phyloP scores from a whole-genome alignment of 1,140 invertebrate genomes.

The Drosophila prosaltans region DNA sequence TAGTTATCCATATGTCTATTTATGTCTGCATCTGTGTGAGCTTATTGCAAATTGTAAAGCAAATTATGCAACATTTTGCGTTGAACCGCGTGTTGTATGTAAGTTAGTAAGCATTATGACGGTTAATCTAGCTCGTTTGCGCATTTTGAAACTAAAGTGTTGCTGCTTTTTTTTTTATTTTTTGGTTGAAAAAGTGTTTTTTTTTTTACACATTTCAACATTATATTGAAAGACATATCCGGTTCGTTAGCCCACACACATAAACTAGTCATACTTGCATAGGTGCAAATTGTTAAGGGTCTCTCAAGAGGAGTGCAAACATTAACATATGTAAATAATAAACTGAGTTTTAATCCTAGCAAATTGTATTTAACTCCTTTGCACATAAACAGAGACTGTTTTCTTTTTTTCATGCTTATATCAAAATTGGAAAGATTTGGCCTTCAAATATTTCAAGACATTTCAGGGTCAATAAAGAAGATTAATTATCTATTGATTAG shows the following conservation, averaged over 20 bases:
- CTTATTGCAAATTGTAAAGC: conserved; percentile 8
- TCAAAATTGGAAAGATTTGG: background rate
- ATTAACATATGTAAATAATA: background rate
- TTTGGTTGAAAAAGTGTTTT: conserved; percentile 2
- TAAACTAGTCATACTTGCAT: background rate
- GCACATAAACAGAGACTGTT: background rate
- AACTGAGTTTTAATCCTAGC: background rate
- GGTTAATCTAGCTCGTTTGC: conserved; percentile 10
- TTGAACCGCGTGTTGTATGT: background rate
- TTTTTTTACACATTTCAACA: conserved; percentile 3
- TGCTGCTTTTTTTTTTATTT: conserved; percentile 2
- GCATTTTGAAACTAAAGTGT: conserved; percentile 8
- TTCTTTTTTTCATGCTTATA: background rate
- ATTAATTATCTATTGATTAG: conserved; percentile 18
- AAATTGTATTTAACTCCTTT: background rate
- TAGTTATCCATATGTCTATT: background rate
- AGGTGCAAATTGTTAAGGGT: background rate
- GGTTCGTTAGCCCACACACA: background rate
- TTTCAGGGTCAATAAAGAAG: conserved; percentile 22
- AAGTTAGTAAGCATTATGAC: conserved; percentile 4
- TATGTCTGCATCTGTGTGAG: background rate
- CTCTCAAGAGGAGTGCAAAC: background rate
- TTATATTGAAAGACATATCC: conserved; percentile 11
- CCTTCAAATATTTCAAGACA: conserved; percentile 11
- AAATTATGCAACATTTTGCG: conserved; percentile 12